Base-by-base conservation (phyloP, 2,797 vertebrate species). In the Moxostoma hubbsi region DNA sequence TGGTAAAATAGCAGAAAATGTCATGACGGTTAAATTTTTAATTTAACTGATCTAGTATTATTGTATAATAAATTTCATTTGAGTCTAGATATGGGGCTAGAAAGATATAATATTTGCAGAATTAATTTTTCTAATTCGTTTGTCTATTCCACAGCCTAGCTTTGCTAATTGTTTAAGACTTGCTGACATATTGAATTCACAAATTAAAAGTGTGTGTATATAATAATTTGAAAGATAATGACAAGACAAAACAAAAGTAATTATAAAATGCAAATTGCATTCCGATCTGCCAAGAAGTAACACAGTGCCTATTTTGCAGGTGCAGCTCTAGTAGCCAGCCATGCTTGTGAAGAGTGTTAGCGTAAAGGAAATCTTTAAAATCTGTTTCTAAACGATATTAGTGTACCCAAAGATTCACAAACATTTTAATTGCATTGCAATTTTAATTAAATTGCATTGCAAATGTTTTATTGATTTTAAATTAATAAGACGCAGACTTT, bases 231-330 rank as follows among this genome's bases (percentile, higher is more conserved):
- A 66, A 77, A 61, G n/a, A 54, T 24, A 75, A 73, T 73, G 49
- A 77, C 69, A 73, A 54, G 70, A 73, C 54, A 81, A 77, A 70
- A 78, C 65, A 73, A 71, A 81, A 43, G 69, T 73, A 81, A 83
- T 81, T 81, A 83, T 81, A 74, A 81, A 81, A 83, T 81, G 79
- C 63, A 81, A 76, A 83, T 83, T 9, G n/a, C 50, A 47, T 63
- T 3, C 73, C 18, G 16, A 13, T 10, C 45, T 36, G 45, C 45
- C 68, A 71, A 54, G 43, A 71, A 43, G 18, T 12, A 45, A 59
- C 67, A 45, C 18, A 59, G 59, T 65, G 53, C 46, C 61, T 46
- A 16, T 53, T 66, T 12, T 59, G 47, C 46, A 77, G 73, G 4
- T 13, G 18, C 10, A 72, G 46, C 51, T 59, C 13, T 36, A 36